Evolutionary conservation across 2,113 vertebrate species (phyloP), one percentile per base, ranked within the genome.

Genomic region (Macheiramphus alcinus): DNA sequence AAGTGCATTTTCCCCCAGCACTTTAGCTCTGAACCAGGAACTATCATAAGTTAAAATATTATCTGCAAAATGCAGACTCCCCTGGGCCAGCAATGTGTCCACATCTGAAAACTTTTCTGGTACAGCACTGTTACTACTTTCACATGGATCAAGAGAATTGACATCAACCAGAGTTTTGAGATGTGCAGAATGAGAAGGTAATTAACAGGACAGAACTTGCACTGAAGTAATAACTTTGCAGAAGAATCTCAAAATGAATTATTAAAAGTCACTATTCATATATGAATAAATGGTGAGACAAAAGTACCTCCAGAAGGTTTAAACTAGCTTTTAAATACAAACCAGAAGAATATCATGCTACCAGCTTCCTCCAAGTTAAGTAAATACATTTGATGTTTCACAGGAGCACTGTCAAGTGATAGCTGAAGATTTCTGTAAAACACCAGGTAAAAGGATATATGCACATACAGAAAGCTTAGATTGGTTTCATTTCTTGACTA

Each of bases 31-130:
- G 2, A 72, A 96, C 80, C 65, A 97, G 56, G 63, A 95, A 76
- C 86, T 79, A 92, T 72, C 80, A 36, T 79, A 96, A 90, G 75
- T 87, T 94, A 94, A 96, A 97, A 93, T 98, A 97, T 95, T 97
- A 97, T 96, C 97, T 97, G 53, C 79, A 93, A 95, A 96, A 94
- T 93, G 55, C 90, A 96, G 89, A 45, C 61, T 95, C 55, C 93
- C 27, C 27, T 92, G 80, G 62, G 85, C 86, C 82, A 94, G 72
- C 71, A 82, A 58, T 43, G 45, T 78, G 73, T 95, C 80, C 82
- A 81, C 63, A 90, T 94, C 72, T 91, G 74, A 96, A 88, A 94
- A 93, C 48, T 75, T 95, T 86, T 50, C 71, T 81, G 70, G 45
- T 84, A 71, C 50, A 91, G 47, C 34, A 73, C 65, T 91, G 48